Evolutionary conservation across 2,113 vertebrate species (phyloP).

Genomic region (Colius striatus): DNA sequence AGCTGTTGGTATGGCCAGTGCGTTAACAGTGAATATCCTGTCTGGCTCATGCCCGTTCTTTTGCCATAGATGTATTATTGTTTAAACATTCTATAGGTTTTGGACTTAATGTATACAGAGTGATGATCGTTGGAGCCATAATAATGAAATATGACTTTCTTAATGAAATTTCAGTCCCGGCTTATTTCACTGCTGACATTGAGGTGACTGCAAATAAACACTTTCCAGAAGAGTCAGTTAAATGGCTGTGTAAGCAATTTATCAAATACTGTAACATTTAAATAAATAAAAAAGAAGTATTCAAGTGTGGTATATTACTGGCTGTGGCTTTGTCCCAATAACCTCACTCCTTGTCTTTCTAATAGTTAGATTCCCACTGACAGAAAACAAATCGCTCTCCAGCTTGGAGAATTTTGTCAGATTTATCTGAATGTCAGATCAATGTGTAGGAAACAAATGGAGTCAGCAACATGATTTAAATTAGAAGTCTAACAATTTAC

Average conservation of each 20-base stretch:
- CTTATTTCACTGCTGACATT: slow-evolving; percentile 64
- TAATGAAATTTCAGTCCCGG: slow-evolving; percentile 74
- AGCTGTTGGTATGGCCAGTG: background rate
- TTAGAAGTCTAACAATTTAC: slow-evolving; percentile 71
- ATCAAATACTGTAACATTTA: slow-evolving; percentile 48
- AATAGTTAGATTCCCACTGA: slow-evolving; percentile 58
- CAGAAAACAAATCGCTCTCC: slow-evolving; percentile 71
- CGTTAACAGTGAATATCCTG: slow-evolving; percentile 31
- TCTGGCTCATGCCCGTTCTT: slow-evolving; percentile 40
- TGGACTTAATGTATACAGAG: slow-evolving; percentile 18
- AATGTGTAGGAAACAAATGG: slow-evolving; percentile 72
- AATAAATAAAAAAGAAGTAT: slow-evolving; percentile 51
- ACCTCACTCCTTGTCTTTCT: slow-evolving; percentile 51
- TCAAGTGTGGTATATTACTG: slow-evolving; percentile 50
- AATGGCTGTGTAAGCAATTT: slow-evolving; percentile 69
- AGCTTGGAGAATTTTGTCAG: slow-evolving; percentile 73
- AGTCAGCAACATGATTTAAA: slow-evolving; percentile 72
- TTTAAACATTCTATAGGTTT: slow-evolving; percentile 44
- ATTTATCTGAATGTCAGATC: slow-evolving; percentile 72
- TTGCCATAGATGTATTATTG: slow-evolving; percentile 32
- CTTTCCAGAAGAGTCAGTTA: slow-evolving; percentile 70
- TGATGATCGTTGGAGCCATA: slow-evolving; percentile 54
- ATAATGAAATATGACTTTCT: slow-evolving; percentile 74
- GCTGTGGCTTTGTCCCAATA: slow-evolving; percentile 66
- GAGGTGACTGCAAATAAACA: slow-evolving; percentile 70